A percentile compares a stretch with the other conserved stretches of the same genome.
These are phyloP conservation scores for Brachirus orientalis DNA, from an alignment of 2,113 vertebrate species.

Conservation along the genomic window DNA sequence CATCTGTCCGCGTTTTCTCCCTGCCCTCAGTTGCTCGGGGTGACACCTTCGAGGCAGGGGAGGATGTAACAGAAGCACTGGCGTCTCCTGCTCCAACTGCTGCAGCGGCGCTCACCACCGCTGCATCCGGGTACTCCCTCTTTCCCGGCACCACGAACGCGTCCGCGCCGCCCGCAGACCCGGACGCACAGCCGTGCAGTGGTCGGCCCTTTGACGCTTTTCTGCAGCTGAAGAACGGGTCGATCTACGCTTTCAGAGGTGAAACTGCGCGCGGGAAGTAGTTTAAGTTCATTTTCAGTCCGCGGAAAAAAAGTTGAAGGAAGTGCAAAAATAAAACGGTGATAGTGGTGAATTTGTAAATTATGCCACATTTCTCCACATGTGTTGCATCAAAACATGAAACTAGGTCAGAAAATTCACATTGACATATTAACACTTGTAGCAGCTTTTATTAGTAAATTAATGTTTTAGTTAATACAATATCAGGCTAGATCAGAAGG, in stretches of 20 bases:
- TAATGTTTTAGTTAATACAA: too few relatives aligned
- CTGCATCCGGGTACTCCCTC: not conserved
- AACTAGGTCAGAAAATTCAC: too few relatives aligned
- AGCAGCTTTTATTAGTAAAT: too few relatives aligned
- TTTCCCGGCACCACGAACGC: not conserved
- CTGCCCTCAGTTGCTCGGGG: conserved; percentile 67
- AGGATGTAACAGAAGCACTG: not conserved
- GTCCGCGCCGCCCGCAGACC: conserved; percentile 19
- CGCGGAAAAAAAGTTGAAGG: too few relatives aligned
- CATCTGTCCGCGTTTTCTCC: not conserved
- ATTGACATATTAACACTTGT: too few relatives aligned
- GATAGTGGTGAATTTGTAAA: too few relatives aligned
- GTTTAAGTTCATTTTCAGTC: too few relatives aligned
- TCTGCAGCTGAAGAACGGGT: conserved; percentile 93
- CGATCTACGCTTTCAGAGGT: conserved; percentile 95
- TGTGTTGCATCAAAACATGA: too few relatives aligned
- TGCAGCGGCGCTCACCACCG: not conserved
- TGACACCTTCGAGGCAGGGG: conserved; percentile 63
- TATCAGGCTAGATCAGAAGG: too few relatives aligned
- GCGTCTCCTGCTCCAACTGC: not conserved
- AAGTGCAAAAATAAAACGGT: too few relatives aligned
- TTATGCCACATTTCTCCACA: too few relatives aligned
- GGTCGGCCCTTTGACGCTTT: conserved; percentile 90
- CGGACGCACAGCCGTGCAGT: conserved; percentile 80
- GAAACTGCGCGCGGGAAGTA: conserved; percentile 4